Evolutionary conservation across 2,888 invertebrate genomes (phyloP), one percentile per base, ranked within the genome.

Genomic region (Achlya flavicornis): DNA sequence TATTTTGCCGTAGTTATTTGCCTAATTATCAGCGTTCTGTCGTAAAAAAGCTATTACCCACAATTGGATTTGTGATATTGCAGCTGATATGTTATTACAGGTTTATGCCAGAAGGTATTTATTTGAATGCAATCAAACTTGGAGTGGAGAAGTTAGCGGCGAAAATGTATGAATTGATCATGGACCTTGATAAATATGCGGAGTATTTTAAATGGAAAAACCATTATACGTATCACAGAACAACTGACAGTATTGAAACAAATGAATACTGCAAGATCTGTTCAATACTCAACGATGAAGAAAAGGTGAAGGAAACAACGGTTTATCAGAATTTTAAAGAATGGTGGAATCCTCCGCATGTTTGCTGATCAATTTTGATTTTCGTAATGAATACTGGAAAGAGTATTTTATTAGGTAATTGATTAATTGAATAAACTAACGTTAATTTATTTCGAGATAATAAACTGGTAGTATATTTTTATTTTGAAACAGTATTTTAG

Each of bases 231-330:
- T 93, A 84, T 60, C 76, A 90, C 62, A 75, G 67, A 58, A 85
- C 83, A 57, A 65, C 63, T 26, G 85, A 84, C 5, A 80, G 72
- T 32, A 26, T 74, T 10, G 87, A 90, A 43, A 91, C 89, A 0
- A 83, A 92, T 61, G 91, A 90, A 61, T 89, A 90, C 63, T 93
- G 93, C 68, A 75, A 78, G 32, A 85, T 93, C 66, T 93, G 92
- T 70, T 78, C 83, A 4, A 67, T 89, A 19, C 72, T 92, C 0
- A 89, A 89, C 60, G 75, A 92, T 53, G 76, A 86, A 1, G 69
- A 84, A 1, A 66, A 78, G 59, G 70, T 89, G 33, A 76, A 74
- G 19, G 79, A 71, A 11, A 79, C 68, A 5, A 74, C 86, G 0
- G 73, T 86, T 5, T 85, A 87, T 58, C 32, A 80, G 2, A 70